phyloP scores from a whole-genome alignment of 2,888 invertebrate species.

The Nephrocerus scutellatus region DNA sequence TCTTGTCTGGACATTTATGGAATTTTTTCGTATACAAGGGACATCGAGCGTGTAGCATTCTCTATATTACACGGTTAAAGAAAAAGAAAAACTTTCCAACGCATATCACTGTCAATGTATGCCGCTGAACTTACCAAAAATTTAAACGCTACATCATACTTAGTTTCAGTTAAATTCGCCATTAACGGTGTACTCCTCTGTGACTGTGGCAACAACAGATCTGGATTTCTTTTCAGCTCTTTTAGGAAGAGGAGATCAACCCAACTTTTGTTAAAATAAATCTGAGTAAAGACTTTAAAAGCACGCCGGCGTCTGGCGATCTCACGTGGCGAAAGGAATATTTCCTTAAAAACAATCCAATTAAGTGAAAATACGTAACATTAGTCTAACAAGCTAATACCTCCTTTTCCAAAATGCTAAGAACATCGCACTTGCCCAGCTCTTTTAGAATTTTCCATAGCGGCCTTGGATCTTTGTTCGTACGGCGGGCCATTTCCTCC shows the following conservation, averaged over 20 bases:
- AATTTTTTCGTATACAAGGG: slow-evolving; percentile 36
- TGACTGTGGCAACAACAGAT: slow-evolving; percentile 31
- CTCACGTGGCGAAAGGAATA: slow-evolving; percentile 34
- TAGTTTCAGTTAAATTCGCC: slow-evolving; percentile 23
- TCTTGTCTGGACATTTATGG: slow-evolving; percentile 29
- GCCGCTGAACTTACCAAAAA: slow-evolving; percentile 29
- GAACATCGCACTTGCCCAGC: slow-evolving; percentile 35
- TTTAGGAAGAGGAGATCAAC: slow-evolving; percentile 37
- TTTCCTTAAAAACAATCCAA: slow-evolving; percentile 24
- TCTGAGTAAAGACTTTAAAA: slow-evolving; percentile 36
- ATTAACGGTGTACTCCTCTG: slow-evolving; percentile 28
- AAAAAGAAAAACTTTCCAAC: neutral
- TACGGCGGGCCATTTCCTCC: slow-evolving; percentile 25
- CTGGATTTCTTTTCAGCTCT: slow-evolving; percentile 28
- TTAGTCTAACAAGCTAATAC: slow-evolving; percentile 6
- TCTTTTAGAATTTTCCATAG: slow-evolving; percentile 39
- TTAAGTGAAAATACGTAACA: too few species aligned
- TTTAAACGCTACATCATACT: slow-evolving; percentile 31
- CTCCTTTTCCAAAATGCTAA: slow-evolving; percentile 35
- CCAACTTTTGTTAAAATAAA: slow-evolving; percentile 37
- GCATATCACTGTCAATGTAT: neutral
- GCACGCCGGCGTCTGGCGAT: slow-evolving; percentile 32
- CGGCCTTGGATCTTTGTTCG: slow-evolving; percentile 29
- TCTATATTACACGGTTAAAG: slow-evolving; percentile 27
- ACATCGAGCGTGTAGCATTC: slow-evolving; percentile 40